These are phyloP conservation scores for Neria commutata DNA, from an alignment of 2,888 invertebrate species.

Conservation along the genomic window DNA sequence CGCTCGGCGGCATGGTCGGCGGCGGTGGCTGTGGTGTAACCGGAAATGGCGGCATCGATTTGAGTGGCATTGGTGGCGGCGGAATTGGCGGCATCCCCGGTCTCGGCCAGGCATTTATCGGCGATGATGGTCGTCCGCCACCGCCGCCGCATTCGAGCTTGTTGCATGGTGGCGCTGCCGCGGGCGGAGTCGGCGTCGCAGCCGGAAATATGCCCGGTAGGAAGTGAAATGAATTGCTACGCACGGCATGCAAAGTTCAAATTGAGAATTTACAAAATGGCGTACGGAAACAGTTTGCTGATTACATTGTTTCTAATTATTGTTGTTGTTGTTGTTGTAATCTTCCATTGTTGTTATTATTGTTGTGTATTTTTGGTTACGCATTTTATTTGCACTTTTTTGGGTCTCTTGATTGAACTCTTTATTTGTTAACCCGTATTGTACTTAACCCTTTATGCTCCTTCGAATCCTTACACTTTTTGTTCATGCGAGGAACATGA, in stretches of 20 bases:
- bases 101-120: conserved; percentile 44
- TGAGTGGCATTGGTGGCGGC: conserved; percentile 33
- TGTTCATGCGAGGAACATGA: too few species aligned
- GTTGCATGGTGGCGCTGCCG: too few species aligned
- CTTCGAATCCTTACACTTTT: too few species aligned
- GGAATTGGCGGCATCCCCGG: conserved; percentile 28
- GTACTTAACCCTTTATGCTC: too few species aligned
- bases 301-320: conserved; percentile 10
- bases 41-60: conserved; percentile 52
- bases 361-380: conserved; percentile 11
- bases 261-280: too few species aligned
- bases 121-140: conserved; percentile 71
- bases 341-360: conserved; percentile 14
- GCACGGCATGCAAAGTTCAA: too few species aligned
- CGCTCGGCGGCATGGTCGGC: conserved; percentile 32
- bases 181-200: too few species aligned
- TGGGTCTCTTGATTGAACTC: too few species aligned
- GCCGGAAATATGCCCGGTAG: conserved; percentile 22
- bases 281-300: conserved; percentile 35
- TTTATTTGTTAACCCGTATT: too few species aligned
- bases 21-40: conserved; percentile 34
- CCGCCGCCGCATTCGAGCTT: conserved; percentile 73
- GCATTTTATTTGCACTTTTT: conserved; percentile 12
- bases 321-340: conserved; percentile 18
- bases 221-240: neutral